Conservation (phyloP, 2,113 vertebrate genomes). For the Acanthochromis polyacanthus region DNA sequence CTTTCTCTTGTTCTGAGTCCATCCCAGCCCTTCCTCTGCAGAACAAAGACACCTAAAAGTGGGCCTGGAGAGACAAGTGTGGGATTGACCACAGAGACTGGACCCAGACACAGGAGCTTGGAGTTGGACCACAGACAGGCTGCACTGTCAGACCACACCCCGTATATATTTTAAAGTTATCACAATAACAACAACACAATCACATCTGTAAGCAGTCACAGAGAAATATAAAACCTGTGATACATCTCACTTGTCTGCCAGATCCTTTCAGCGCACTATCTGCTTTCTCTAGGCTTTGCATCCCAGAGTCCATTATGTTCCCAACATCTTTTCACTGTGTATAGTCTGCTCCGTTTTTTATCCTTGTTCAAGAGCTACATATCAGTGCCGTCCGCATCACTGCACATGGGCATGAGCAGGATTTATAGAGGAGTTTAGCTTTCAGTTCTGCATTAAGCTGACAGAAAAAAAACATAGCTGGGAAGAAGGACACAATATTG, state of each 20-base stretch:
- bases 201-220: neutral
- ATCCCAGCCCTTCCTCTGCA: constrained; percentile 24
- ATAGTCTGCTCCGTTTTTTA: constrained; percentile 10
- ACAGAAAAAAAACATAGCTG: constrained; percentile 45
- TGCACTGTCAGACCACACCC: constrained; percentile 2
- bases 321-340: neutral
- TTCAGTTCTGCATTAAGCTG: constrained; percentile 48
- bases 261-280: neutral
- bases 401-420: constrained; percentile 31
- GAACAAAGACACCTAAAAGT: constrained; percentile 18
- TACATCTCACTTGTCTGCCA: neutral
- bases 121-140: neutral
- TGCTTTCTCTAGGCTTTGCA: constrained; percentile 1
- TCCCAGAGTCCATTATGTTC: constrained; percentile 8
- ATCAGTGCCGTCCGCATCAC: constrained; percentile 26
- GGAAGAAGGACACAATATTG: constrained; percentile 15
- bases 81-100: neutral
- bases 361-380: constrained; percentile 26
- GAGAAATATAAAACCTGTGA: neutral
- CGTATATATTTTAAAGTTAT: neutral
- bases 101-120: neutral
- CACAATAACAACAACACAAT: no score
- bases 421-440: constrained; percentile 43
- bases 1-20: constrained; percentile 32
- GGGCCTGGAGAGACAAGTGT: constrained; percentile 6